Evolutionary conservation across 2,113 vertebrate genomes (phyloP).

Genomic region (Rhodinocichla rosea): DNA sequence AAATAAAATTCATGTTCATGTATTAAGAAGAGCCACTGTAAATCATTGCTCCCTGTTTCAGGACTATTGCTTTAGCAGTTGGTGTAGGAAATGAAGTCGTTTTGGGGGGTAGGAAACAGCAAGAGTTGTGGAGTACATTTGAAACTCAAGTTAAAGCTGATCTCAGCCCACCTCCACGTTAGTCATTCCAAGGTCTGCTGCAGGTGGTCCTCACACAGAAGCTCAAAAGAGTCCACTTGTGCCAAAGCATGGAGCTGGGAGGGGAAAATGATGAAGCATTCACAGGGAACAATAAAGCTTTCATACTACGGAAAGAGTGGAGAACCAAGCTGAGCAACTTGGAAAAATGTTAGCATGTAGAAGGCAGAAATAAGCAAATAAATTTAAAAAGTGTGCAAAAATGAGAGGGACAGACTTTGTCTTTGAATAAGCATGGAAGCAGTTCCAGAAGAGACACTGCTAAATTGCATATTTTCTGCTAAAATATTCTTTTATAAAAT

Average conservation of each 20-base stretch:
- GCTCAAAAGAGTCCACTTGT: slow-evolving; percentile 24
- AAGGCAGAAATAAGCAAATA: slow-evolving; percentile 10
- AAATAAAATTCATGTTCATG: slow-evolving; percentile 53
- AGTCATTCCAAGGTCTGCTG: slow-evolving; percentile 39
- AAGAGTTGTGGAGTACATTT: slow-evolving; percentile 4
- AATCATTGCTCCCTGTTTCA: slow-evolving; percentile 38
- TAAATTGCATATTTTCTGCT: not conserved
- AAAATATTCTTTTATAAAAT: not conserved
- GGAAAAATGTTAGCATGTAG: not conserved
- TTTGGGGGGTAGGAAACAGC: slow-evolving; percentile 21
- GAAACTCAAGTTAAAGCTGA: slow-evolving; percentile 33
- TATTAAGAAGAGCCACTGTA: slow-evolving; percentile 25
- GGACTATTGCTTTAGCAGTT: slow-evolving; percentile 44
- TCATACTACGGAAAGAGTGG: not conserved
- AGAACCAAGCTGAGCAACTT: slow-evolving; percentile 18
- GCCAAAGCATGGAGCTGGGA: not conserved
- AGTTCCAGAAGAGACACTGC: not conserved
- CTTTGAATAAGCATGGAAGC: not conserved
- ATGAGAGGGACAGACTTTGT: not conserved
- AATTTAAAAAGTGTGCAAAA: not conserved
- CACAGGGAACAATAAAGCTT: slow-evolving; percentile 59
- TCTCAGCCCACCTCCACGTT: slow-evolving; percentile 13
- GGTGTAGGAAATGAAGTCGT: slow-evolving; percentile 44
- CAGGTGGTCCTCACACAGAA: slow-evolving; percentile 66
- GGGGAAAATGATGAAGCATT: slow-evolving; percentile 7